Evolutionary conservation across 1,140 invertebrate genomes (phyloP).

Genomic region (Drosophila persimilis): DNA sequence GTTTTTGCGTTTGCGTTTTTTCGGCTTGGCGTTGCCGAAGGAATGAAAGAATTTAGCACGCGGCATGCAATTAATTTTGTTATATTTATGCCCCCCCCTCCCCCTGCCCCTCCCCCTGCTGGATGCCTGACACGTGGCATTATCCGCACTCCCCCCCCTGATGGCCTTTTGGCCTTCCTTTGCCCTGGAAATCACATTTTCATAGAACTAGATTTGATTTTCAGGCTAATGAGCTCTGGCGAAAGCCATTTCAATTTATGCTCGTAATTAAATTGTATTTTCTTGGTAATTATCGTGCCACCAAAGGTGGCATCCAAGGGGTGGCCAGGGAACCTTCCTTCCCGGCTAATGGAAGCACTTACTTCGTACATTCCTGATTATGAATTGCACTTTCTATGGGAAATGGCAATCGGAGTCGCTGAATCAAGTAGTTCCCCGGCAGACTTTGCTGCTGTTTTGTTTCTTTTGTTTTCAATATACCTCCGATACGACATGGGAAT

Average conservation of each 20-base stretch:
- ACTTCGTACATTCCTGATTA: not conserved
- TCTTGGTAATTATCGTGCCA: slow-evolving; percentile 27
- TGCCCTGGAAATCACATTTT: slow-evolving; percentile 17
- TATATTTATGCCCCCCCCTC: slow-evolving; percentile 1
- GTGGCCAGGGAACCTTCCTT: slow-evolving; percentile 9
- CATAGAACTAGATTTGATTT: slow-evolving; percentile 33
- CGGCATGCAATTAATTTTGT: slow-evolving; percentile 63
- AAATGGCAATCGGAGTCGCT: not conserved
- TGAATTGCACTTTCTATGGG: slow-evolving; percentile 51
- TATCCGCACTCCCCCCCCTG: slow-evolving; percentile 7
- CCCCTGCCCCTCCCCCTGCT: too few species aligned
- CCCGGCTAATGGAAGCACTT: too few species aligned
- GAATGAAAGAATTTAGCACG: slow-evolving; percentile 71
- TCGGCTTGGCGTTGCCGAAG: slow-evolving; percentile 6
- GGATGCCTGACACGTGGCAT: slow-evolving; percentile 27
- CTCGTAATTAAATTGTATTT: slow-evolving; percentile 34
- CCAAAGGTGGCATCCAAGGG: not conserved
- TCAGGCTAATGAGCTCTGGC: slow-evolving; percentile 1
- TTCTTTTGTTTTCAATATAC: slow-evolving; percentile 23
- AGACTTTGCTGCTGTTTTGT: not conserved
- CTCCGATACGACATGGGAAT: slow-evolving; percentile 42
- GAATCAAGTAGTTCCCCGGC: too few species aligned
- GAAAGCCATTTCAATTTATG: slow-evolving; percentile 35
- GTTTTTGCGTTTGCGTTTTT: slow-evolving; percentile 1
- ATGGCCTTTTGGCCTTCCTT: slow-evolving; percentile 33